Evolutionary conservation across 1,140 invertebrate genomes (phyloP).

Genomic region (Hylyphantes graminicola): DNA sequence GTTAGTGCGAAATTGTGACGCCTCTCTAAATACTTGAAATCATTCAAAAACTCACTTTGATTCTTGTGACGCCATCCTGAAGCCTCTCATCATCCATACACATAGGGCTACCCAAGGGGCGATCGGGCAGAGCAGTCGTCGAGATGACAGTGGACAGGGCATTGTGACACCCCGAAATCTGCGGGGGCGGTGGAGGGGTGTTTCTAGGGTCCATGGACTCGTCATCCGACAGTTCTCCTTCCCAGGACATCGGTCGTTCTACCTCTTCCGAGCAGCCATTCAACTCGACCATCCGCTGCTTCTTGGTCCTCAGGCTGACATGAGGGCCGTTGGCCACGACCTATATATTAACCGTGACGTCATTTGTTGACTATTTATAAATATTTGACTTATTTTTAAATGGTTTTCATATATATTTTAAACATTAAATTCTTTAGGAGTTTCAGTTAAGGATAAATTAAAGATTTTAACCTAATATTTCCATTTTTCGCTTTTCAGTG

Average conservation of each 20-base stretch:
- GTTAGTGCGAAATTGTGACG: no score
- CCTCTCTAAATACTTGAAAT: no score
- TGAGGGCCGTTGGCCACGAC: constrained; percentile 45
- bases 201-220: constrained; percentile 69
- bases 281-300: constrained; percentile 43
- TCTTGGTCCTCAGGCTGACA: constrained; percentile 35
- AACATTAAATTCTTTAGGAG: background rate
- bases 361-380: background rate
- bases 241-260: constrained; percentile 89
- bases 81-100: constrained; percentile 52
- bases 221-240: constrained; percentile 85
- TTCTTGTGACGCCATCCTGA: constrained; percentile 1
- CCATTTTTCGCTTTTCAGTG: no score
- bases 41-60: constrained; percentile 23
- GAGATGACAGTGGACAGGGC: constrained; percentile 31
- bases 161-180: constrained; percentile 46
- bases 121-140: constrained; percentile 3
- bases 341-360: constrained; percentile 52
- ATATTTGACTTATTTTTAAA: no score
- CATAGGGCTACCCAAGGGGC: constrained; percentile 52
- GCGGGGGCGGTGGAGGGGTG: constrained; percentile 77
- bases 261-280: constrained; percentile 65
- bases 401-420: background rate
- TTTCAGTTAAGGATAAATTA: no score
- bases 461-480: no score